These are phyloP conservation scores for Ylistrum balloti DNA, from an alignment of 1,140 invertebrate species.

Conservation along the genomic window DNA sequence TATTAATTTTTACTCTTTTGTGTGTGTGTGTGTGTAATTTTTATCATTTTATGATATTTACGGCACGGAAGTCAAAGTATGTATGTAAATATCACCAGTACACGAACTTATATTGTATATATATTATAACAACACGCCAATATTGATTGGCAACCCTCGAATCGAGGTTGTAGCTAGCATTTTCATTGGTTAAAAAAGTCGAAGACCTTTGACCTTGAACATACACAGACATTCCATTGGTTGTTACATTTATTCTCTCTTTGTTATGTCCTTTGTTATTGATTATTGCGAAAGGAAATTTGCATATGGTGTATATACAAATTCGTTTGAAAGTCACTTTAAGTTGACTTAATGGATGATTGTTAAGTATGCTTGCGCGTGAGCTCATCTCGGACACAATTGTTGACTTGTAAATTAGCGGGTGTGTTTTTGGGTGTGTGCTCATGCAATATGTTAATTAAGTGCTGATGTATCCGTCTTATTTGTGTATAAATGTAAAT, in stretches of 20 bases:
- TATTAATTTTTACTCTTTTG: no score
- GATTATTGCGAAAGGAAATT: neutral
- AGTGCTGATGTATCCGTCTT: neutral
- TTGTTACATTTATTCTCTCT: neutral
- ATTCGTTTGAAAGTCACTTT: no score
- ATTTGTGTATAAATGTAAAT: neutral
- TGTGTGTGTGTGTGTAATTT: no score
- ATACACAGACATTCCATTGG: slow-evolving; percentile 11
- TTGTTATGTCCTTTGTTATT: neutral
- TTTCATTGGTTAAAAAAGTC: neutral
- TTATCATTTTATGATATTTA: no score
- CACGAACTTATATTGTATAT: neutral
- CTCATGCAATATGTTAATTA: neutral
- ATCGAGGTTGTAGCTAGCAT: neutral
- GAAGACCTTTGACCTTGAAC: neutral
- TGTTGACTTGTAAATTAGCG: neutral
- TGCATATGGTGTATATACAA: neutral
- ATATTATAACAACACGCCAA: neutral
- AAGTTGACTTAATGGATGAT: neutral
- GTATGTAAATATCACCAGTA: neutral
- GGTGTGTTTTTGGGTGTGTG: neutral
- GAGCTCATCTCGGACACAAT: neutral
- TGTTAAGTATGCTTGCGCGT: neutral
- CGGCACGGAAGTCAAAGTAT: neutral
- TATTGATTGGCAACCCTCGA: neutral